phyloP scores from a whole-genome alignment of 2,113 vertebrate genomes.

The Sorex araneus region DNA sequence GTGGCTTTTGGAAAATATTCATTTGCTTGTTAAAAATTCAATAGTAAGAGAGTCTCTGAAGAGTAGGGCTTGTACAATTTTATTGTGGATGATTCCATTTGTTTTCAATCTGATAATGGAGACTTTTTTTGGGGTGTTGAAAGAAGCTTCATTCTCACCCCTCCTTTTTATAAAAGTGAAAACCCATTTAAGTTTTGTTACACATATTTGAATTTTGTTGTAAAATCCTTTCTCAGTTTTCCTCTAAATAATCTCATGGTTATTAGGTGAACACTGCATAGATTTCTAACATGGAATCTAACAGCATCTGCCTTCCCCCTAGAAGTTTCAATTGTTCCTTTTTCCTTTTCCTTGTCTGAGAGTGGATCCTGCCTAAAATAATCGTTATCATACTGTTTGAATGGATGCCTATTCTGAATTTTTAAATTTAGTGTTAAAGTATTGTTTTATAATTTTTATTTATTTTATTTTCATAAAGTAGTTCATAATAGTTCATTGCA shows the following conservation, averaged over 20 bases:
- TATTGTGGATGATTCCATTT: not conserved
- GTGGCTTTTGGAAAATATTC: too few relatives aligned
- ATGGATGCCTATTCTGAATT: not conserved
- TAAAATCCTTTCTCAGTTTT: slow-evolving; percentile 37
- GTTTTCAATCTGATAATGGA: not conserved
- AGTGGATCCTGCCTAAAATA: not conserved
- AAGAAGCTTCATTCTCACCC: not conserved
- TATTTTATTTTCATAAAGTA: too few relatives aligned
- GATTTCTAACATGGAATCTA: not conserved
- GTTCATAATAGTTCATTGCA: too few relatives aligned
- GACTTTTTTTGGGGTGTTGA: slow-evolving; percentile 30
- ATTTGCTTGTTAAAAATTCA: not conserved
- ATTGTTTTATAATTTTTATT: not conserved
- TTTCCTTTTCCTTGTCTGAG: not conserved
- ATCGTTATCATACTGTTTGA: too few relatives aligned
- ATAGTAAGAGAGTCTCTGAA: not conserved
- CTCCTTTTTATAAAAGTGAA: too few relatives aligned
- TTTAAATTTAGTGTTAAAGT: not conserved
- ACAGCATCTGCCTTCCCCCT: not conserved
- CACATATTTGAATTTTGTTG: slow-evolving; percentile 2
- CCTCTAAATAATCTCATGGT: not conserved
- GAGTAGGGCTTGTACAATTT: not conserved
- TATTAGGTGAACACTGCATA: not conserved
- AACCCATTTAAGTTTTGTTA: too few relatives aligned
- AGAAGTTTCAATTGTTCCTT: not conserved